A percentile compares a stretch with the other conserved stretches of the same genome.
Evolutionary conservation across 2,113 vertebrate genomes (phyloP).

Genomic region (Notiomystis cincta): DNA sequence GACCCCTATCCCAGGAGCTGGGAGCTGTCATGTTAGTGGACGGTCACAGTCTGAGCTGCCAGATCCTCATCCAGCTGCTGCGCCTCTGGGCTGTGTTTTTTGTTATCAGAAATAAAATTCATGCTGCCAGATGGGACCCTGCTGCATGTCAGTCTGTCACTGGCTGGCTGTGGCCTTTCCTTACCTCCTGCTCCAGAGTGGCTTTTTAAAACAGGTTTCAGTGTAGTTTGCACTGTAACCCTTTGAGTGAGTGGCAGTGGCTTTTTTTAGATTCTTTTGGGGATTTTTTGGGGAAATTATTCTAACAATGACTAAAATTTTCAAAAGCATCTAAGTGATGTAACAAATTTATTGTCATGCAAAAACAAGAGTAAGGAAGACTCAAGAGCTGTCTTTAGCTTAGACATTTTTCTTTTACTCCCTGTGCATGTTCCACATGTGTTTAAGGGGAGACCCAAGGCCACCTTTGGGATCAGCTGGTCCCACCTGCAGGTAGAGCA

Average conservation of each 20-base stretch:
- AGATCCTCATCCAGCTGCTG: fast-evolving
- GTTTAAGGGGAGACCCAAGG: not conserved
- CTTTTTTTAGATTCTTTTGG: not conserved
- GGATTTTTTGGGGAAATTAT: not conserved
- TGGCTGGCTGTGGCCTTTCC: not conserved
- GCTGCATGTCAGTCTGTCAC: not conserved
- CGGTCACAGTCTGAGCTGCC: not conserved
- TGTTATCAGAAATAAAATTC: not conserved
- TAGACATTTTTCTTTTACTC: not conserved
- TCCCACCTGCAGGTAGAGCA: not conserved
- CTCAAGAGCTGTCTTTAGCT: not conserved
- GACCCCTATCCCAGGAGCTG: not conserved
- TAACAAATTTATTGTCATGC: not conserved
- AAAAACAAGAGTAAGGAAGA: not conserved
- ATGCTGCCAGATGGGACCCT: not conserved
- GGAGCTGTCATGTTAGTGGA: fast-evolving
- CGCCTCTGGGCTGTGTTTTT: not conserved
- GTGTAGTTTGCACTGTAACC: not conserved
- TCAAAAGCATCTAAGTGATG: not conserved
- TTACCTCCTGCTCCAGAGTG: not conserved
- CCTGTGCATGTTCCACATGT: not conserved
- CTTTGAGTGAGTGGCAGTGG: not conserved
- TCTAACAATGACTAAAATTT: not conserved
- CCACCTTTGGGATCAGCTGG: not conserved
- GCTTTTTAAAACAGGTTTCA: not conserved